Conservation (phyloP, 2,797 vertebrate species). For the Brotula barbata region DNA sequence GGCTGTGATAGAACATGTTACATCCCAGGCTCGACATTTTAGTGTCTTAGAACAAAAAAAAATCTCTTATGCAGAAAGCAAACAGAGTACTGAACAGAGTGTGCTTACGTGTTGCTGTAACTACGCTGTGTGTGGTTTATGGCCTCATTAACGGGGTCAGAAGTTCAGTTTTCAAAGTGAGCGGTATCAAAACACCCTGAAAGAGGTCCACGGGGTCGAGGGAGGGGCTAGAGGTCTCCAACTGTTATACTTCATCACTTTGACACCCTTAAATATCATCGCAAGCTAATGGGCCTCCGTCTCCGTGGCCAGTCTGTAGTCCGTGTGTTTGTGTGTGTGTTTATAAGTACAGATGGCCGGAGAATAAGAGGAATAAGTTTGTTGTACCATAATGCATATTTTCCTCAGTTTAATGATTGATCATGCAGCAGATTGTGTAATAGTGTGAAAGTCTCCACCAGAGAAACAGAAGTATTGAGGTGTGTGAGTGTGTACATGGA, state of each 20-base stretch:
- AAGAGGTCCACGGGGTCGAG: constrained; percentile 19
- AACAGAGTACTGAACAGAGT: constrained; percentile 6
- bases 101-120: constrained; percentile 20
- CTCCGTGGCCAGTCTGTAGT: constrained; percentile 3
- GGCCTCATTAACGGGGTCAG: constrained; percentile 18
- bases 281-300: constrained; percentile 33
- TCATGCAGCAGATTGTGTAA: too few species aligned
- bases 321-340: constrained; percentile 9
- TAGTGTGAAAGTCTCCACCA: neutral
- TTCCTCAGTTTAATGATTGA: neutral
- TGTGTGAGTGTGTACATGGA: constrained; percentile 8
- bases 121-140: constrained; percentile 23
- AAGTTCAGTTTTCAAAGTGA: constrained; percentile 34
- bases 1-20: neutral
- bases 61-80: constrained; percentile 3
- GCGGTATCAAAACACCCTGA: constrained; percentile 31
- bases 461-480: neutral
- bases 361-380: neutral
- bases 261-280: constrained; percentile 53
- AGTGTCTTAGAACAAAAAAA: constrained; percentile 9
- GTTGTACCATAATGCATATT: neutral
- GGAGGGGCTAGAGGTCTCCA: constrained; percentile 34
- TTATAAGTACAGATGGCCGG: neutral
- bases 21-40: neutral
- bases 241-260: constrained; percentile 38